Evolutionary conservation across 2,888 invertebrate species (phyloP).

Genomic region (Elysia crispata): DNA sequence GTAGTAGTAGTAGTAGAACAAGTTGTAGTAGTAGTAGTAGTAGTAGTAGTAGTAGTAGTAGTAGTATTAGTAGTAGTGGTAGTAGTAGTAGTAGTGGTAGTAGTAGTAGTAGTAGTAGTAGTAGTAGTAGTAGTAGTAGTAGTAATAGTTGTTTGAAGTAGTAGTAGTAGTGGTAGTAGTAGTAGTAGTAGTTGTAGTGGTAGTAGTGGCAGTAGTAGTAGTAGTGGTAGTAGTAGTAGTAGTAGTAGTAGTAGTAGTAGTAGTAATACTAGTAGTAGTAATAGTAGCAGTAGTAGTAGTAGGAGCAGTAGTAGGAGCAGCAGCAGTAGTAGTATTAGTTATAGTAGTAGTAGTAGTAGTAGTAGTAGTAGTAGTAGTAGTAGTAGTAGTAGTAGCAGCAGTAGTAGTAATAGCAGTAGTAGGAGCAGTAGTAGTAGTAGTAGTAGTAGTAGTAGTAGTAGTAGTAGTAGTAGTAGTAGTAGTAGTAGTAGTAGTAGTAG

Average conservation of each 20-base stretch:
- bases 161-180: not conserved
- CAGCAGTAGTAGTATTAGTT: too few relatives aligned
- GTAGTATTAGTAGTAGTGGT: not conserved
- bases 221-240: not conserved
- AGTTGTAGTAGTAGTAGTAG: conserved; percentile 16
- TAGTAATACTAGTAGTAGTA: too few relatives aligned
- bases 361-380: not conserved
- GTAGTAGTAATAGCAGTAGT: not conserved
- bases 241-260: not conserved
- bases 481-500: too few relatives aligned
- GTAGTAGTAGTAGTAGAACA: conserved; percentile 6
- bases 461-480: too few relatives aligned
- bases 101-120: not conserved
- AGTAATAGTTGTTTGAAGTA: too few relatives aligned
- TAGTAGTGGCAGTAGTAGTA: not conserved
- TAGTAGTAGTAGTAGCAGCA: not conserved
- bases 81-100: not conserved
- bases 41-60: conserved; percentile 19
- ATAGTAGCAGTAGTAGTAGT: too few relatives aligned
- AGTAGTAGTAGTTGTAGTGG: not conserved
- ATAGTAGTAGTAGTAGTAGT: not conserved
- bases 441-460: not conserved
- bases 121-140: not conserved
- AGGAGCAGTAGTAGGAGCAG: too few relatives aligned
- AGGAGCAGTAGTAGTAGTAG: not conserved